phyloP scores from a whole-genome alignment of 2,888 invertebrate species.

The Xestia rhomboidea region DNA sequence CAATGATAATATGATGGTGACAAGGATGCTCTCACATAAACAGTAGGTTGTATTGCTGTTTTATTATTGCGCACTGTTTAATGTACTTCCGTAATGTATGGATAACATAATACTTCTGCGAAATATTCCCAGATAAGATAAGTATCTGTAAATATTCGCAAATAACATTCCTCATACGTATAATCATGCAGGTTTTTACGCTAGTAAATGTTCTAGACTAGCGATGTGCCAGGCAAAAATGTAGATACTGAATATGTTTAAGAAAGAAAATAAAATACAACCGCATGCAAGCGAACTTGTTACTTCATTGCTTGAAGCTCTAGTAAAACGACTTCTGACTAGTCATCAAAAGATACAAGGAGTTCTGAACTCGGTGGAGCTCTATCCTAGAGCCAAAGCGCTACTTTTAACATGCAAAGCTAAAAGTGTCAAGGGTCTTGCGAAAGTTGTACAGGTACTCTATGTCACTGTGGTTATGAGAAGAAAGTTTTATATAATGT shows the following conservation, averaged over 20 bases:
- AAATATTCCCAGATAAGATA: slow-evolving; percentile 50
- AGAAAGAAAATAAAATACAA: slow-evolving; percentile 13
- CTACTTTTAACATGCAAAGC: slow-evolving; percentile 32
- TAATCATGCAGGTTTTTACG: slow-evolving; percentile 7
- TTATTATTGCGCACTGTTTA: slow-evolving; percentile 47
- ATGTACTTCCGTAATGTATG: slow-evolving; percentile 48
- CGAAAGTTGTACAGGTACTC: slow-evolving; percentile 56
- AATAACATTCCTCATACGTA: slow-evolving; percentile 44
- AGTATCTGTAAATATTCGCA: slow-evolving; percentile 31
- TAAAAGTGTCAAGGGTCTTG: slow-evolving; percentile 44
- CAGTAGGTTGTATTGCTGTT: slow-evolving; percentile 36
- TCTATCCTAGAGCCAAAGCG: neutral
- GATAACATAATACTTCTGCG: slow-evolving; percentile 34
- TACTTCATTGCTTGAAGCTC: neutral
- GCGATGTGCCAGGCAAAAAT: neutral
- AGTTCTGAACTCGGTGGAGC: neutral
- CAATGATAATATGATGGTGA: slow-evolving; percentile 61
- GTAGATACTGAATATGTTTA: neutral
- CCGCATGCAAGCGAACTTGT: neutral
- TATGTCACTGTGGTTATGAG: slow-evolving; percentile 26
- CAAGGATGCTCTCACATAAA: slow-evolving; percentile 50
- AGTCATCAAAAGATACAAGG: neutral
- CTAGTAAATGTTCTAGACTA: slow-evolving; percentile 1
- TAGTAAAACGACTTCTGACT: neutral
- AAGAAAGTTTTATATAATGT: slow-evolving; percentile 61